A percentile compares a stretch with the other conserved stretches of the same genome.
Evolutionary conservation across 2,113 vertebrate genomes (phyloP).

Genomic region (Onychostruthus taczanowskii): DNA sequence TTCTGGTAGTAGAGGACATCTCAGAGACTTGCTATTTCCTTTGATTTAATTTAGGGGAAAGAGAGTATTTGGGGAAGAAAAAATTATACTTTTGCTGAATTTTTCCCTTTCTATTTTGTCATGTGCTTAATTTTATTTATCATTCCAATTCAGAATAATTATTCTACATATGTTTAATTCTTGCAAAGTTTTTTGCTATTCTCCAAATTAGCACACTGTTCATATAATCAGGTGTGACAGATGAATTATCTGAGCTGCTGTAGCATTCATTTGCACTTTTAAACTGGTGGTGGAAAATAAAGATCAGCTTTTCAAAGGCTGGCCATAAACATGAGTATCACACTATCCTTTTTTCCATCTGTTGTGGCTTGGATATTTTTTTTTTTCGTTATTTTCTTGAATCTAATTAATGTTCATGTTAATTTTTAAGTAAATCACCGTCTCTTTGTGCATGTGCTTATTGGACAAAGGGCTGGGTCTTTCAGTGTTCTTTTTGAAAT

Average conservation of each 20-base stretch:
- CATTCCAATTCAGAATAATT: neutral
- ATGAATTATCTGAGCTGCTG: neutral
- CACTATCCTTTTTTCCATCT: neutral
- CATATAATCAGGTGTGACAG: neutral
- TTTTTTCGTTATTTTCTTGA: neutral
- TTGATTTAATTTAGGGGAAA: neutral
- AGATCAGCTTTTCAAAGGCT: neutral
- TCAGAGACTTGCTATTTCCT: neutral
- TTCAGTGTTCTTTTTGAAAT: neutral
- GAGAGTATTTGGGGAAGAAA: neutral
- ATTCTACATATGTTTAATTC: neutral
- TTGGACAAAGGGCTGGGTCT: neutral
- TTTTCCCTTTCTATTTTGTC: neutral
- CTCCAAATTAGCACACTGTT: neutral
- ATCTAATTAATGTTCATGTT: neutral
- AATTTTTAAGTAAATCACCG: neutral
- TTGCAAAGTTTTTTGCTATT: neutral
- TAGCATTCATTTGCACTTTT: slow-evolving; percentile 32
- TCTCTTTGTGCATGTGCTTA: neutral
- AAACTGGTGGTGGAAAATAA: neutral
- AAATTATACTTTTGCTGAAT: neutral
- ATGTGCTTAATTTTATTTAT: neutral
- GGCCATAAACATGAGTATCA: neutral
- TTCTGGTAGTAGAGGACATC: neutral
- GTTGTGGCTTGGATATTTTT: neutral